These are phyloP conservation scores for Hirtodrosophila confusa DNA, from an alignment of 2,888 invertebrate species.

Conservation along the genomic window DNA sequence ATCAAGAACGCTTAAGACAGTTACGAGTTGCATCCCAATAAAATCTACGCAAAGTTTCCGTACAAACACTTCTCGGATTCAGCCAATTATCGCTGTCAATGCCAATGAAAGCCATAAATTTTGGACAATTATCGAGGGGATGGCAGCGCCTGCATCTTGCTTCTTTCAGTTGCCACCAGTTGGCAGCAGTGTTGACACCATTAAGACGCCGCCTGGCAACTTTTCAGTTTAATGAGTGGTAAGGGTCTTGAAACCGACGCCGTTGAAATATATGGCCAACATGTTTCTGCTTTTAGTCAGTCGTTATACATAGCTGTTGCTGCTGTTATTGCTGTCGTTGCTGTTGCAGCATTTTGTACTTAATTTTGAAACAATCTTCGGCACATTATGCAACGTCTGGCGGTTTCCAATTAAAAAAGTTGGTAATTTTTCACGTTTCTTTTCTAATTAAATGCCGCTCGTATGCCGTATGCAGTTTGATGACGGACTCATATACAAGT, in stretches of 20 bases:
- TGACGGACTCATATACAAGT: constrained; percentile 19
- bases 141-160: constrained; percentile 12
- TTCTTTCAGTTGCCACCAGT: constrained; percentile 20
- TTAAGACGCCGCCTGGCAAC: constrained; percentile 40
- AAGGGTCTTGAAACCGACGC: constrained; percentile 18
- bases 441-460: constrained; percentile 44
- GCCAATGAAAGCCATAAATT: constrained; percentile 75
- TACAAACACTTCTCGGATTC: constrained; percentile 23
- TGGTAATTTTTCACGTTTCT: constrained; percentile 28
- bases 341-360: constrained; percentile 27
- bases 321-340: constrained; percentile 8
- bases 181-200: constrained; percentile 66
- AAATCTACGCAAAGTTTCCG: constrained; percentile 12
- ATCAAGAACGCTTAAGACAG: constrained; percentile 13
- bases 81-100: constrained; percentile 74
- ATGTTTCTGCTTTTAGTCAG: constrained; percentile 52
- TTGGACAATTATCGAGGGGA: constrained; percentile 48
- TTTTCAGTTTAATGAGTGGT: background rate
- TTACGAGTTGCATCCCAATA: constrained; percentile 24
- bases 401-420: constrained; percentile 48
- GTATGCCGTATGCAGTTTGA: constrained; percentile 15
- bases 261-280: constrained; percentile 37
- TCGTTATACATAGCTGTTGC: background rate
- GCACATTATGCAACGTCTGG: constrained; percentile 42
- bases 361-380: constrained; percentile 44